A percentile compares a stretch with the other conserved stretches of the same genome.
phyloP scores from a whole-genome alignment of 2,113 vertebrate genomes.

The Scalopus aquaticus region DNA sequence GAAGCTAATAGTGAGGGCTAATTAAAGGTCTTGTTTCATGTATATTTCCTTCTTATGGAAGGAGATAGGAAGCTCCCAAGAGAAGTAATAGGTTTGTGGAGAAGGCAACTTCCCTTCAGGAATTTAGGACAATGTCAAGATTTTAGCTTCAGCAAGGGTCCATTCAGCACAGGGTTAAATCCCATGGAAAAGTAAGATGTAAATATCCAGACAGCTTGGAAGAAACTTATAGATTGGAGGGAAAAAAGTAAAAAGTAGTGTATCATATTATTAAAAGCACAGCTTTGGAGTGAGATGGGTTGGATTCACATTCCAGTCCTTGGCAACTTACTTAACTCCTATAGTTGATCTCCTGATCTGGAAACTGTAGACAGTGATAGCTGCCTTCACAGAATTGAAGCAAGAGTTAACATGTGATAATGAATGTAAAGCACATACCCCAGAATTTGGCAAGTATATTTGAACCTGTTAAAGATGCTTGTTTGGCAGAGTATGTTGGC shows the following conservation, averaged over 20 bases:
- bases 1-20: slow-evolving; percentile 49
- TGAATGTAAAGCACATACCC: not conserved
- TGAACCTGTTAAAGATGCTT: not conserved
- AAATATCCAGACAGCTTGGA: not conserved
- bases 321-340: not conserved
- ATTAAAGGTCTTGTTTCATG: slow-evolving; percentile 65
- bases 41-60: slow-evolving; percentile 51
- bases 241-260: not conserved
- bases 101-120: not conserved
- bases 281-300: not conserved
- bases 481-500: not conserved
- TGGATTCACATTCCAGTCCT: not conserved
- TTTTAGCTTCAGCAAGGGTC: not conserved
- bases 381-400: not conserved
- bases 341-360: not conserved
- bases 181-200: not conserved
- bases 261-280: not conserved
- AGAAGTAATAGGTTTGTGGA: slow-evolving; percentile 17
- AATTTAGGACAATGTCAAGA: slow-evolving; percentile 14
- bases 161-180: not conserved
- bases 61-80: not conserved
- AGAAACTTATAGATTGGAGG: not conserved
- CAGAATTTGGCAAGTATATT: not conserved
- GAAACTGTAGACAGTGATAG: not conserved
- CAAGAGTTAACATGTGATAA: not conserved